Evolutionary conservation across 2,888 invertebrate species (phyloP).

Genomic region (Nomada ruficornis): DNA sequence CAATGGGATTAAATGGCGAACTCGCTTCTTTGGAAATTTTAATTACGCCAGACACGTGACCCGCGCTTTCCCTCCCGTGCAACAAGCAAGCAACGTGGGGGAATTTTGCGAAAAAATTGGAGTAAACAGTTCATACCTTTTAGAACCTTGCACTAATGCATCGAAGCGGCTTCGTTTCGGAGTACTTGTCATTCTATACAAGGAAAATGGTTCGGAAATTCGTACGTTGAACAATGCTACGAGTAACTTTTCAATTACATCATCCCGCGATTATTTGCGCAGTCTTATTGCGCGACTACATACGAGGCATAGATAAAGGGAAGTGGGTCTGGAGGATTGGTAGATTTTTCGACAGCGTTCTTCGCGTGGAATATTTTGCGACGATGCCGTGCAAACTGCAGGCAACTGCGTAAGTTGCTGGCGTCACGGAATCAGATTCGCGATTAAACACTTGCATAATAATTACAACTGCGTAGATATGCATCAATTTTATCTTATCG

Average conservation of each 20-base stretch:
- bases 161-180: background rate
- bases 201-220: too few species aligned
- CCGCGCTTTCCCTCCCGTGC: background rate
- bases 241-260: slow-evolving; percentile 1
- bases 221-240: background rate
- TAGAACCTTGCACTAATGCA: background rate
- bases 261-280: background rate
- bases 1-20: slow-evolving; percentile 51
- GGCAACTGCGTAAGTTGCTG: background rate
- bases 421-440: slow-evolving; percentile 7
- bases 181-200: background rate
- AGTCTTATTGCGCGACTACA: too few species aligned
- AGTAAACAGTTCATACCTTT: too few species aligned
- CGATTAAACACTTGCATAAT: slow-evolving; percentile 39
- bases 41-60: slow-evolving; percentile 18
- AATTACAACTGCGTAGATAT: slow-evolving; percentile 27
- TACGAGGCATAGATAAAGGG: background rate
- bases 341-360: background rate
- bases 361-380: slow-evolving; percentile 23
- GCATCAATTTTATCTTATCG: slow-evolving; percentile 31
- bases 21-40: slow-evolving; percentile 49
- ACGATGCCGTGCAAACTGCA: background rate
- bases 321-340: background rate
- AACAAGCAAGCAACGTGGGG: too few species aligned
- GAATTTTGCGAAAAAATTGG: too few species aligned